These are phyloP conservation scores for Zeus faber DNA, from an alignment of 2,113 vertebrate genomes.

Conservation along the genomic window DNA sequence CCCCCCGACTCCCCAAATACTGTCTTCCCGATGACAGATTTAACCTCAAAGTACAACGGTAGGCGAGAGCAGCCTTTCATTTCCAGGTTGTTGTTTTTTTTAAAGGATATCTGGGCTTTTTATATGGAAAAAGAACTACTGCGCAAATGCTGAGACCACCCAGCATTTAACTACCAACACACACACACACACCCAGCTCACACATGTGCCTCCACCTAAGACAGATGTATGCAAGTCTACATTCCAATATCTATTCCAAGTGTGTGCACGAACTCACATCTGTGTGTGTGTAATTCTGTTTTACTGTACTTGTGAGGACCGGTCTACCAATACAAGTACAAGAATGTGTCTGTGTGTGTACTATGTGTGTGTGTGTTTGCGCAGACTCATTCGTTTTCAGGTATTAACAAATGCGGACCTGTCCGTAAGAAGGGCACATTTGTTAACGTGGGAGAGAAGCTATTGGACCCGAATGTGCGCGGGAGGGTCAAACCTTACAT, in stretches of 20 bases:
- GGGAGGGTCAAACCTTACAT: conserved; percentile 40
- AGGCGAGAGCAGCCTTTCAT: conserved; percentile 18
- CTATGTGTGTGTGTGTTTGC: not conserved
- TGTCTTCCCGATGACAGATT: not conserved
- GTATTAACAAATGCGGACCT: no score
- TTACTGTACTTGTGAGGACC: not conserved
- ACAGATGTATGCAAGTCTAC: conserved; percentile 6
- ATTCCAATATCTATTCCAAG: not conserved
- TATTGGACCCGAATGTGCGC: conserved; percentile 20
- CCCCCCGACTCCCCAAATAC: not conserved
- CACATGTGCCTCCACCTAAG: conserved; percentile 6
- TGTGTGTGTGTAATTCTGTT: not conserved
- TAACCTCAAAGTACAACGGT: conserved; percentile 3
- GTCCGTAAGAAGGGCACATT: no score
- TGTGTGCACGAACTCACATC: not conserved
- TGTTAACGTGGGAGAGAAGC: not conserved
- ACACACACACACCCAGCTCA: conserved; percentile 16
- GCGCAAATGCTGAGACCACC: conserved; percentile 56
- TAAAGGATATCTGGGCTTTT: conserved; percentile 38
- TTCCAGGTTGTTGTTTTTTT: conserved; percentile 4
- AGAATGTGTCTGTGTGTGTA: not conserved
- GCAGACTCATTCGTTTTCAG: no score
- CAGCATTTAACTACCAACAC: conserved; percentile 49
- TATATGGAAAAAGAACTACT: conserved; percentile 63
- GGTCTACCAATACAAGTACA: not conserved